phyloP scores from a whole-genome alignment of 2,797 vertebrate genomes.

The Strix occidentalis region DNA sequence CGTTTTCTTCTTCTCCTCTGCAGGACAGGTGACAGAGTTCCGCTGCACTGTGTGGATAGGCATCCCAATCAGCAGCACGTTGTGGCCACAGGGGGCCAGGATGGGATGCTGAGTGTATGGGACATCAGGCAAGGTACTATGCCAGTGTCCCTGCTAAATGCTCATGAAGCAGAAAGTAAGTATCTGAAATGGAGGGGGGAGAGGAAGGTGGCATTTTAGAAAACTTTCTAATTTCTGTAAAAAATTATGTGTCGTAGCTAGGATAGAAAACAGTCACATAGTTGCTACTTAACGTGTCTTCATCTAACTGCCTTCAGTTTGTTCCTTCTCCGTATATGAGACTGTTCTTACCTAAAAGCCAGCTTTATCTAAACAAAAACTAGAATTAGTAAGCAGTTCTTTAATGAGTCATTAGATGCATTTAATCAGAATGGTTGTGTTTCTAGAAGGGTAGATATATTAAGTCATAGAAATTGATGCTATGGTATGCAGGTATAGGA shows the following conservation, averaged over 20 bases:
- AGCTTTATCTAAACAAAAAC: background rate
- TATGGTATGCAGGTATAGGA: background rate
- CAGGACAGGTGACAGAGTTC: constrained; percentile 90
- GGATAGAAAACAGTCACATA: background rate
- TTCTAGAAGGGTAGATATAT: background rate
- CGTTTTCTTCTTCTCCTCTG: background rate
- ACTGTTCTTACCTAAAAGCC: background rate
- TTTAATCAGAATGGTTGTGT: background rate
- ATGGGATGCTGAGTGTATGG: constrained; percentile 97
- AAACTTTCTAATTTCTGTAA: background rate
- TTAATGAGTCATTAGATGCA: background rate
- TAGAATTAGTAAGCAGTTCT: background rate
- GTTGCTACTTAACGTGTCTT: background rate
- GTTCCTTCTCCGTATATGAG: background rate
- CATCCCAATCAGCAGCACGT: constrained; percentile 97
- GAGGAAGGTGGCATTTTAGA: background rate
- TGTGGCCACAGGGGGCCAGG: constrained; percentile 94
- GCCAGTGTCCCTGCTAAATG: constrained; percentile 92
- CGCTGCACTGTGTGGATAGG: constrained; percentile 92
- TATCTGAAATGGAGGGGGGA: background rate
- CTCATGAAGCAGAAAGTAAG: constrained; percentile 96
- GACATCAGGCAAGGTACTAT: constrained; percentile 90
- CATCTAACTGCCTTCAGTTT: background rate
- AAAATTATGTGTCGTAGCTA: background rate
- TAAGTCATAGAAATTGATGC: background rate